Conservation (phyloP, 64 coral and sea anemone genomes). For the Dendronephthya gigantea region DNA sequence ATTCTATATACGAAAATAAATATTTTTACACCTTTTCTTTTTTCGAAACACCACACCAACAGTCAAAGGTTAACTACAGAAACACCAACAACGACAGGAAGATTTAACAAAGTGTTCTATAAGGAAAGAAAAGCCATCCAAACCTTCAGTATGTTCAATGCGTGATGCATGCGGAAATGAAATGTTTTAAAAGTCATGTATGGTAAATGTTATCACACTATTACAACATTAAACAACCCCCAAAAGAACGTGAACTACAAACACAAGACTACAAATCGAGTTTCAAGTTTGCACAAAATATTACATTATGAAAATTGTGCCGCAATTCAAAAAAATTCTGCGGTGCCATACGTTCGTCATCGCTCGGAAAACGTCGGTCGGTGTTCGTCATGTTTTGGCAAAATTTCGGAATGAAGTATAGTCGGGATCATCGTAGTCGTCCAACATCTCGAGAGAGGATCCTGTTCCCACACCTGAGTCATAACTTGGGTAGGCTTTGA, state of each 20-base stretch:
- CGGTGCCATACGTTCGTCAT: background rate
- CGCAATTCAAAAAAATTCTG: background rate
- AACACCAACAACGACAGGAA: too few species aligned
- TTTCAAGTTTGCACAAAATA: background rate
- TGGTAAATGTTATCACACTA: too few species aligned
- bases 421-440: background rate
- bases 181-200: too few species aligned
- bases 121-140: too few species aligned
- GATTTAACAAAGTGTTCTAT: too few species aligned
- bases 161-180: too few species aligned
- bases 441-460: background rate
- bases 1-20: too few species aligned
- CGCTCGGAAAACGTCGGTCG: background rate
- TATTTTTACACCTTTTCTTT: too few species aligned
- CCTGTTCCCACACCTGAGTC: background rate
- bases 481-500: background rate
- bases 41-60: too few species aligned
- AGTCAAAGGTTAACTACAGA: too few species aligned
- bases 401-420: background rate
- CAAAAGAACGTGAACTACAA: background rate
- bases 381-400: background rate
- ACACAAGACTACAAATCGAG: background rate
- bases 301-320: background rate
- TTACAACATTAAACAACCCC: background rate
- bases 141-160: too few species aligned